Percentiles rank a stretch among this genome's conserved stretches.
Evolutionary conservation across 2,113 vertebrate genomes (phyloP).

Genomic region (Strix aluco): DNA sequence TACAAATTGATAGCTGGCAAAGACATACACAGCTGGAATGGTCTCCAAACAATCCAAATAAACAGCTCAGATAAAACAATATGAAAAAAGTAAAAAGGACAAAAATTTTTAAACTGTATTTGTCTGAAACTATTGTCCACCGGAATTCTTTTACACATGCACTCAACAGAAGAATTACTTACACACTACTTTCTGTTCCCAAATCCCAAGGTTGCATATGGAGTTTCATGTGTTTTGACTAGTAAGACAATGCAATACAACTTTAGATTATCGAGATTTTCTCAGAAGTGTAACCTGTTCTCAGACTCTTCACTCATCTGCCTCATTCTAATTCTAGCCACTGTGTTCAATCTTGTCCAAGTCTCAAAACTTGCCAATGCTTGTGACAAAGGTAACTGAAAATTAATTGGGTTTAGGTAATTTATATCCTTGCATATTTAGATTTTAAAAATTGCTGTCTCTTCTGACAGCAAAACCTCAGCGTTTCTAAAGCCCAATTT

Average conservation of each 20-base stretch:
- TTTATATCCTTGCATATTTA: not conserved
- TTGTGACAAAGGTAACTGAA: not conserved
- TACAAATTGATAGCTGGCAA: not conserved
- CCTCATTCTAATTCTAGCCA: not conserved
- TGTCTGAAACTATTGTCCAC: not conserved
- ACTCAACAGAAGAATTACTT: not conserved
- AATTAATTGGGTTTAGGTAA: not conserved
- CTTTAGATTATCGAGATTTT: not conserved
- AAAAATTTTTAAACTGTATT: not conserved
- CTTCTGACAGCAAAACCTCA: not conserved
- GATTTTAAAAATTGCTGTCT: not conserved
- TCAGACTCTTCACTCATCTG: rapidly evolving
- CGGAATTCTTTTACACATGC: not conserved
- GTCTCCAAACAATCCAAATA: not conserved
- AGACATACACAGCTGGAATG: not conserved
- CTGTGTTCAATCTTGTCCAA: not conserved
- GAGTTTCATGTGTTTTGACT: not conserved
- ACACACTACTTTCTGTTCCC: not conserved
- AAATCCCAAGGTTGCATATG: not conserved
- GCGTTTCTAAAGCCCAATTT: not conserved
- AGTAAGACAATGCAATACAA: not conserved
- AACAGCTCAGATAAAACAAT: not conserved
- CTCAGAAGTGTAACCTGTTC: not conserved
- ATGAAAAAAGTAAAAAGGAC: not conserved
- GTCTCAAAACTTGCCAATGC: not conserved